Evolutionary conservation across 2,888 invertebrate species (phyloP), one percentile per base, ranked within the genome.

Genomic region (Mimumesa dahlbomi): DNA sequence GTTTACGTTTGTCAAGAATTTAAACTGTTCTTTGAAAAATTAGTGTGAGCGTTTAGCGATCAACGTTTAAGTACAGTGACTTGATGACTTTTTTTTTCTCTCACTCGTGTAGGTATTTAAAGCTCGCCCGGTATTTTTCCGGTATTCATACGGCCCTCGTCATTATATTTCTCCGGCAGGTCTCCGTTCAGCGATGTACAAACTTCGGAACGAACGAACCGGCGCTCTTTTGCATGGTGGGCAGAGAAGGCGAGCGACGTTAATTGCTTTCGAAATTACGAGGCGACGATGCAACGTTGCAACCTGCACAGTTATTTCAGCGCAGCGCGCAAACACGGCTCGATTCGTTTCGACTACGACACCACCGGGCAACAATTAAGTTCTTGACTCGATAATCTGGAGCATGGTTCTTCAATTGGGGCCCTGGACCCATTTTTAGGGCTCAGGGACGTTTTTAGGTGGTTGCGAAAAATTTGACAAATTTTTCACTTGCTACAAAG

Each of bases 251-350:
- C 68, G 62, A 40, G 63, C 34, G 29, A 62, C 57, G 65, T 58
- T 65, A 76, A 76, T 75, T 65, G 73, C 61, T 62, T 70, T 69
- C 59, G 64, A 61, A 68, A 68, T 72, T 68, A 67, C 56, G 70
- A 52, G 43, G 36, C 61, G 53, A 40, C 34, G 34, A 21, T 52
- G 38, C 62, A 38, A 19, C 16, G 40, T 31, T 46, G 56, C 46
- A 36, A 46, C 21, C 38, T 34, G 29, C 50, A 18, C 62, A 22
- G 31, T 56, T 69, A 53, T 69, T 46, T 54, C 29, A 61, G 50
- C 53, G 53, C 42, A 31, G 11, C 31, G 22, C 40, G 11, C 31
- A 4, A 25, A 40, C 25, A 54, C 18, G n/a, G 58, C 40, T 18
- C 16, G 45, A 38, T 49, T 40, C 43, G 38, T 6, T 9, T 53